A percentile compares a stretch with the other conserved stretches of the same genome.
These are phyloP conservation scores for Protobothrops flavoviridis DNA, from an alignment of 2,113 vertebrate species.

Conservation along the genomic window DNA sequence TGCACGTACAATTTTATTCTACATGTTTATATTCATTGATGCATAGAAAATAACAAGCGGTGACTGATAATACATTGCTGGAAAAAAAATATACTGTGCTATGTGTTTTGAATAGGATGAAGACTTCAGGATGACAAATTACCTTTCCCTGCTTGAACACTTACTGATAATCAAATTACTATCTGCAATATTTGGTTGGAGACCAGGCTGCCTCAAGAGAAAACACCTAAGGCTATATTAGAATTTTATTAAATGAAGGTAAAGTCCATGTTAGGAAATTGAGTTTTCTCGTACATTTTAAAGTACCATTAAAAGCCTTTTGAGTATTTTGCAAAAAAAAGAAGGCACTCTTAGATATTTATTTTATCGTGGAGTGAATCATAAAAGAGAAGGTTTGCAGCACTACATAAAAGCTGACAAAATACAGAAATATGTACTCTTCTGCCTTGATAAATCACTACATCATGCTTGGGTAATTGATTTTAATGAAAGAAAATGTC, in stretches of 20 bases:
- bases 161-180: background rate
- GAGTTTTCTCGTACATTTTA: slow-evolving; percentile 17
- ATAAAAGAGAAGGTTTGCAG: background rate
- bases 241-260: slow-evolving; percentile 6
- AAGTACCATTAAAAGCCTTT: background rate
- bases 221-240: background rate
- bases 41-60: background rate
- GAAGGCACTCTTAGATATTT: background rate
- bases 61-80: background rate
- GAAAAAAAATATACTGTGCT: background rate
- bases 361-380: background rate
- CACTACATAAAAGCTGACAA: background rate
- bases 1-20: background rate
- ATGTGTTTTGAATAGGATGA: background rate
- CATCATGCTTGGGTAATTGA: background rate
- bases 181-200: background rate
- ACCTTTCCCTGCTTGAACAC: background rate
- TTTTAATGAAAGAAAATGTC: slow-evolving; percentile 40
- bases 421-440: background rate
- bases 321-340: slow-evolving; percentile 15
- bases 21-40: background rate
- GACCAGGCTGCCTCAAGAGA: background rate
- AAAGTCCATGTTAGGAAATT: background rate
- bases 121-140: background rate
- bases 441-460: slow-evolving; percentile 27